Base-by-base conservation (phyloP, 1,140 invertebrate species). In the Vanessa atalanta region DNA sequence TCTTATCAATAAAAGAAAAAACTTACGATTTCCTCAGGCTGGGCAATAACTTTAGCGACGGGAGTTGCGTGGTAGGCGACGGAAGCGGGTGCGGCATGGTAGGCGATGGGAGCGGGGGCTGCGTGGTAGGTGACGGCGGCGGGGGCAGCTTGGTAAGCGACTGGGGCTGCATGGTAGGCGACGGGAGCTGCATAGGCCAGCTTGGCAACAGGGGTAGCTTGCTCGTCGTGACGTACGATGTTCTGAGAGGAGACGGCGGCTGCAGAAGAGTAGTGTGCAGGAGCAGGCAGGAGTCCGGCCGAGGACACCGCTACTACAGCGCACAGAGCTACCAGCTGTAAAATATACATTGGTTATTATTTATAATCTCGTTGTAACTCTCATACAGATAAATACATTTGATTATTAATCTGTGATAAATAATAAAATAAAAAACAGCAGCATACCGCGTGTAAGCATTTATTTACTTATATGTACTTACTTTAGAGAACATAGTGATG, bases 211-310 rank as follows among this genome's bases (percentile, higher is more conserved):
- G 80, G 78, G 23, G 82, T 78, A 5, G 77, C 67, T 37, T 78
- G 72, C 72, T 88, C 76, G 64, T 90, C 88, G 57, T 90, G 88
- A 26, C 88, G 84, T 51, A 88, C 83, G 75, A 90, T 88, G 83
- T 79, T 88, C 65, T 88, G 86, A 14, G 88, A 90, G 48, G 87
- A 89, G n/a, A 91, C 86, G 8, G 85, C 85, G 0, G 79, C 80
- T 0, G 86, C 85, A 1, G 37, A 43, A 15, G 85, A 72, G 9
- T 85, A 85, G 80, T 89, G 87, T 69, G 87, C 84, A 0, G 75
- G 77, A 16, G 85, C 72, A 61, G 87, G 79, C 65, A 87, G 53
- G 20, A 88, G 81, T 60, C 86, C 88, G 26, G 87, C 88, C 70
- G 79, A 79, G 71, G 82, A 76, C 53, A 82, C 84, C 5, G 84